Base-by-base conservation (phyloP, 2,888 invertebrate species). In the Dichetophora obliterata region DNA sequence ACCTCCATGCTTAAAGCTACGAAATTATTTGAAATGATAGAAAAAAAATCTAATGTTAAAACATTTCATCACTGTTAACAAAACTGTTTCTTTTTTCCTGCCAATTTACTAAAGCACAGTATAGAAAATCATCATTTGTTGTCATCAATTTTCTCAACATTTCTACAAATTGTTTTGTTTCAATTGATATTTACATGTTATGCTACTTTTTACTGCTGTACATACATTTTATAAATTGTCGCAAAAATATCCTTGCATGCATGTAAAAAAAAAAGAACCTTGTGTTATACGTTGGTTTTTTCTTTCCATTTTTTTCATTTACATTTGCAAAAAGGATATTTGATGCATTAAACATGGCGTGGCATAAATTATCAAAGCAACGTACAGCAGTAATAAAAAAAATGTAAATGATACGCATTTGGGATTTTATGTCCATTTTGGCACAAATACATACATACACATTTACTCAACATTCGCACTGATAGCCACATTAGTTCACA, bases 351-450 rank as follows among this genome's bases (percentile, higher is more conserved):
- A 63, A 63, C 63, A 63, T 63, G 63, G 63, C 63, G n/a, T 34
- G 8, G 31, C 63, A 63, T 31, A 31, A n/a, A 16, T 63, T 31
- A 31, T 54, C 31, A 63, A 27, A 31, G 27, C 14, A n/a, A 14
- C 6, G 16, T 8, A 27, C 27, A n/a, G 63, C n/a, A 27, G 34
- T n/a, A 63, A n/a, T n/a, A 63, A n/a, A 22, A 34, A 66, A 66
- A 66, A 66, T 66, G 43, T 66, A 66, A 68, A 68, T 68, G 68
- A 68, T 68, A 68, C 68, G 50, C 68, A 68, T 68, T 68, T 68
- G 16, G n/a, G 63, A 31, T 63, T 34, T 63, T 50, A 48, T 68
- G 68, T 66, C 68, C 50, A 68, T 50, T 68, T 68, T 50, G n/a
- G n/a, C 22, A 54, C 63, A 65, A n/a, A n/a, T 37, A n/a, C 63